Conservation (phyloP, 2,113 vertebrate genomes). For the Actinemys pallida region DNA sequence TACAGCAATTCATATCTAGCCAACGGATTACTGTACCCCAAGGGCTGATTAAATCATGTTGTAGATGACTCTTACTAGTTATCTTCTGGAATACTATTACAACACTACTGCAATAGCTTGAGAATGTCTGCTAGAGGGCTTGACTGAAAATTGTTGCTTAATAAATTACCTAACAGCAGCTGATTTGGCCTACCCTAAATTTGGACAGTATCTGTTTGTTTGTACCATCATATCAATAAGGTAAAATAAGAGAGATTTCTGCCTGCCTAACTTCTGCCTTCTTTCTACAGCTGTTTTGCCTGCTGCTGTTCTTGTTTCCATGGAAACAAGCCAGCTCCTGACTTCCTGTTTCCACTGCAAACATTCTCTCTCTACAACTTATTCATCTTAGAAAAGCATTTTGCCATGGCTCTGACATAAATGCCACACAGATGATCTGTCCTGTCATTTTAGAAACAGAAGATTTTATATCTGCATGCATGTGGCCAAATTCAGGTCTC, state of each 20-base stretch:
- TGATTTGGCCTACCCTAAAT: neutral
- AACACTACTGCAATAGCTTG: neutral
- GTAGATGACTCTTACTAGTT: neutral
- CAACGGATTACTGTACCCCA: neutral
- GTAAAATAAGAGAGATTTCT: constrained; percentile 68
- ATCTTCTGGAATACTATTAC: neutral
- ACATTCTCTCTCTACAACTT: constrained; percentile 84
- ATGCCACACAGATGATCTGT: constrained; percentile 69
- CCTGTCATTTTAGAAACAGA: constrained; percentile 65
- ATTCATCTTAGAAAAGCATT: constrained; percentile 80
- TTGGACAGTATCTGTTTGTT: constrained; percentile 25
- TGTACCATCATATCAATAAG: constrained; percentile 30
- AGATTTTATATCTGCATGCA: neutral
- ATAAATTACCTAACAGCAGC: neutral
- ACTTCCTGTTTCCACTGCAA: constrained; percentile 92
- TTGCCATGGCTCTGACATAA: constrained; percentile 75
- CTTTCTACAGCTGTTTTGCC: constrained; percentile 81
- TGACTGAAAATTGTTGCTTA: constrained; percentile 13
- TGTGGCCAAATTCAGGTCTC: neutral
- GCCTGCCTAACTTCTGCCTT: constrained; percentile 74
- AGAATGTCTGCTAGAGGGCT: neutral
- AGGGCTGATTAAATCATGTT: neutral
- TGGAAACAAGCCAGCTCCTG: constrained; percentile 92
- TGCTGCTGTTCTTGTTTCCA: constrained; percentile 92
- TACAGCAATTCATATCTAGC: neutral